Evolutionary conservation across 2,888 invertebrate genomes (phyloP).

Genomic region (Hypercompe scribonia): DNA sequence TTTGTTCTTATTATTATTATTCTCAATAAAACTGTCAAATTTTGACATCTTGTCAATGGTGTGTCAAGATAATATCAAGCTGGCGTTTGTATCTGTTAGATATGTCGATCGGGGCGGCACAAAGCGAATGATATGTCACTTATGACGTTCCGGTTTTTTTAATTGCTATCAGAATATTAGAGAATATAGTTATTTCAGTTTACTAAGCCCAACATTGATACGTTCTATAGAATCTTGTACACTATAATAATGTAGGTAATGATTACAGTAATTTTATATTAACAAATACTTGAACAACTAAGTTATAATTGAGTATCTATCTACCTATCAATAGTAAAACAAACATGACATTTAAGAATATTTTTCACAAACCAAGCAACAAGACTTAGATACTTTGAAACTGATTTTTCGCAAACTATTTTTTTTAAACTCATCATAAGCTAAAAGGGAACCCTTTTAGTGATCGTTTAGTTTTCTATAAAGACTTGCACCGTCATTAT

Average conservation of each 20-base stretch:
- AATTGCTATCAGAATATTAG: background rate
- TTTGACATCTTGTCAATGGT: slow-evolving; percentile 52
- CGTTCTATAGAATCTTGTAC: background rate
- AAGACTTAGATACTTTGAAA: background rate
- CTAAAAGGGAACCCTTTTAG: slow-evolving; percentile 55
- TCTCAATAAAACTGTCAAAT: slow-evolving; percentile 37
- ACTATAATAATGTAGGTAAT: background rate
- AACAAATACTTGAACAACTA: background rate
- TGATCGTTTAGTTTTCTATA: slow-evolving; percentile 81
- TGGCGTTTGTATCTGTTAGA: slow-evolving; percentile 32
- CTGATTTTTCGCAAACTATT: background rate
- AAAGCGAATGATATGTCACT: slow-evolving; percentile 4
- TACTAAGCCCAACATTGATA: background rate
- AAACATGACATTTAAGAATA: too few relatives aligned
- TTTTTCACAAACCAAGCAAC: background rate
- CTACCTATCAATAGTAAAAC: background rate
- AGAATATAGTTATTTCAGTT: background rate
- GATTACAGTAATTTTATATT: background rate
- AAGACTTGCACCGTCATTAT: slow-evolving; percentile 84
- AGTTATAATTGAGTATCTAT: background rate
- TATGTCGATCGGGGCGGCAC: slow-evolving; percentile 14
- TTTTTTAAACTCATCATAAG: slow-evolving; percentile 37
- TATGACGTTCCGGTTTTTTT: background rate
- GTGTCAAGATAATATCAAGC: slow-evolving; percentile 55
- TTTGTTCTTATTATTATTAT: slow-evolving; percentile 21